Percentiles rank a stretch among this genome's conserved stretches.
These are phyloP conservation scores for Albula glossodonta DNA, from an alignment of 2,113 vertebrate genomes.

Conservation along the genomic window DNA sequence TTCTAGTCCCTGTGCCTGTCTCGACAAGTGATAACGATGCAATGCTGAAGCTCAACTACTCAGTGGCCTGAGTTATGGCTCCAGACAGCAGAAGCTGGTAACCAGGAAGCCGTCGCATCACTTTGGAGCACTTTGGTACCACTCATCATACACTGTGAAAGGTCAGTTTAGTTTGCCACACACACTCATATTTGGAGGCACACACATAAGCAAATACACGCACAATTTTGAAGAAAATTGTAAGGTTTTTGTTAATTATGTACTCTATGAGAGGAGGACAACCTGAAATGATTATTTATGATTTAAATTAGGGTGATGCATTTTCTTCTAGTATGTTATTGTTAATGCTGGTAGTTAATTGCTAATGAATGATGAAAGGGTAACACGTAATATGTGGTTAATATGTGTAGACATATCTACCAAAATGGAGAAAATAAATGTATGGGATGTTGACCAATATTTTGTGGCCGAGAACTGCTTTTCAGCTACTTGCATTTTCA, in stretches of 20 bases:
- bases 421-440: background rate
- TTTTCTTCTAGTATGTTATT: background rate
- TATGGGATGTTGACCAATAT: background rate
- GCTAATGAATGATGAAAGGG: background rate
- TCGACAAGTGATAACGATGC: too few relatives aligned
- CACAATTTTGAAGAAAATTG: background rate
- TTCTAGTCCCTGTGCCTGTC: too few relatives aligned
- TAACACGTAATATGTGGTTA: background rate
- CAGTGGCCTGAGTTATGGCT: background rate
- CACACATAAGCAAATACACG: background rate
- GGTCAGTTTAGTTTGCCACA: background rate
- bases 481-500: background rate
- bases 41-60: background rate
- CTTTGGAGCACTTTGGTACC: background rate
- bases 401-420: background rate
- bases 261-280: background rate
- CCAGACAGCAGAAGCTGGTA: background rate
- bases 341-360: background rate
- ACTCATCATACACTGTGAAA: too few relatives aligned
- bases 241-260: background rate
- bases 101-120: background rate
- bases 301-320: background rate
- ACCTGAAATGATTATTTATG: background rate
- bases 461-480: background rate
- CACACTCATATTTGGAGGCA: background rate